Base-by-base conservation (phyloP, 30 jellyfish, hydroid and myxozoan genomes). In the Hydractinia echinata region DNA sequence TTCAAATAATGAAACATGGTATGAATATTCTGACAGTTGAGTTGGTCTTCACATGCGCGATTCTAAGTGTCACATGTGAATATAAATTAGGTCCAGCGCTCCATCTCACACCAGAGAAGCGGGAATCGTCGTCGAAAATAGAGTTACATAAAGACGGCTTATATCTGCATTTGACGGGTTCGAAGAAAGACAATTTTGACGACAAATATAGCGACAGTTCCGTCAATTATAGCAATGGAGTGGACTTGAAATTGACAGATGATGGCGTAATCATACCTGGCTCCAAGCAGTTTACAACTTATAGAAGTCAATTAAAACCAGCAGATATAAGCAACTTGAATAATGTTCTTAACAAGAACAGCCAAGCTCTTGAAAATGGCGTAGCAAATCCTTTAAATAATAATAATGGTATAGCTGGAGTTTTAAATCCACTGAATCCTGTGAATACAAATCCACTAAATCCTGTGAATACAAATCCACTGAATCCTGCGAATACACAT, bases 101-200 rank as follows among this genome's bases (percentile, higher is more conserved):
- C 1, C 74, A 64, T 64, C 39, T 64, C 51, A 64, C 39, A 64
- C 74, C 74, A 64, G 74, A 64, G 19, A 64, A 64, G 39, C 74
- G 74, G 51, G 74, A 64, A 4, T 64, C 74, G 19, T 64, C 74
- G 19, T 64, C 74, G 19, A 64, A 64, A 64, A 7, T 64, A 6
- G 74, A 64, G 39, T 64, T 64, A 51, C 74, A 64, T 64, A 64
- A 64, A 13, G 74, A 64, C 39, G 74, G 74, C 0, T 64, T 64
- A 51, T 64, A 64, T 13, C 51, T 64, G 19, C 74, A 64, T 64
- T n/a, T 64, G 51, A 6, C 74, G 8, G 74, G 74, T 6, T 6
- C 74, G 18, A 64, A 64, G 39, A 64, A 64, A 64, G 74, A 8
- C 19, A 64, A 44, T 64, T 64, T 51, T 13, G 74, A 64, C 19